phyloP scores from a whole-genome alignment of 1,140 invertebrate genomes.

The Drosophila prosaltans region DNA sequence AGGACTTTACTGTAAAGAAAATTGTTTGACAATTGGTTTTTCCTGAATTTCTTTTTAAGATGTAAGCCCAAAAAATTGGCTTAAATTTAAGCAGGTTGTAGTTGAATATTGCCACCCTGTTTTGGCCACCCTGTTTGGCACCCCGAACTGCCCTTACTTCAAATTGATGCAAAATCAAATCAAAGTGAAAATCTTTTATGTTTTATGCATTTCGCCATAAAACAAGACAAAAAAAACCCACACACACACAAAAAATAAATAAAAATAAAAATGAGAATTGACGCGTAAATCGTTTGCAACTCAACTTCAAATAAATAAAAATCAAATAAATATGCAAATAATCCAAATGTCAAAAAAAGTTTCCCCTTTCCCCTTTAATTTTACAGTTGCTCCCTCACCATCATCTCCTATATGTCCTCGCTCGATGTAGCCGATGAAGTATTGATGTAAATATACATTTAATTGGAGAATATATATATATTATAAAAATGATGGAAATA shows the following conservation, averaged over 20 bases:
- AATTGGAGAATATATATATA: slow-evolving; percentile 68
- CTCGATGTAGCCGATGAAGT: slow-evolving; percentile 32
- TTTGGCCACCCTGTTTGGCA: not conserved
- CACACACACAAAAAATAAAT: not conserved
- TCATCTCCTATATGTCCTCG: slow-evolving; percentile 41
- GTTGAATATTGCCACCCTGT: not conserved
- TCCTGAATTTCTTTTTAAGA: too few species aligned
- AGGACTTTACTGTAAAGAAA: too few species aligned
- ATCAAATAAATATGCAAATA: slow-evolving; percentile 66
- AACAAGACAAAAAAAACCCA: not conserved
- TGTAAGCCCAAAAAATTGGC: not conserved
- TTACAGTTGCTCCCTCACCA: slow-evolving; percentile 7
- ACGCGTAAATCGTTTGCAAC: slow-evolving; percentile 45
- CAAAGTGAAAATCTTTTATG: slow-evolving; percentile 58
- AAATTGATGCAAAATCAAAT: slow-evolving; percentile 53
- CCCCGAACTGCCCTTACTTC: not conserved
- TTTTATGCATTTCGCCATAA: slow-evolving; percentile 36
- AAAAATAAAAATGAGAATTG: slow-evolving; percentile 37
- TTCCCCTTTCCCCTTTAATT: slow-evolving; percentile 25
- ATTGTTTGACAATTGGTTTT: too few species aligned
- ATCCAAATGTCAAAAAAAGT: slow-evolving; percentile 50
- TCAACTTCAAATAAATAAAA: slow-evolving; percentile 57
- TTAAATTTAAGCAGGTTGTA: not conserved
- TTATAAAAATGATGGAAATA: slow-evolving; percentile 25
- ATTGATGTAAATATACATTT: slow-evolving; percentile 74